Evolutionary conservation across 2,113 vertebrate species (phyloP), one percentile per base, ranked within the genome.

Genomic region (Gymnobelideus leadbeateri): DNA sequence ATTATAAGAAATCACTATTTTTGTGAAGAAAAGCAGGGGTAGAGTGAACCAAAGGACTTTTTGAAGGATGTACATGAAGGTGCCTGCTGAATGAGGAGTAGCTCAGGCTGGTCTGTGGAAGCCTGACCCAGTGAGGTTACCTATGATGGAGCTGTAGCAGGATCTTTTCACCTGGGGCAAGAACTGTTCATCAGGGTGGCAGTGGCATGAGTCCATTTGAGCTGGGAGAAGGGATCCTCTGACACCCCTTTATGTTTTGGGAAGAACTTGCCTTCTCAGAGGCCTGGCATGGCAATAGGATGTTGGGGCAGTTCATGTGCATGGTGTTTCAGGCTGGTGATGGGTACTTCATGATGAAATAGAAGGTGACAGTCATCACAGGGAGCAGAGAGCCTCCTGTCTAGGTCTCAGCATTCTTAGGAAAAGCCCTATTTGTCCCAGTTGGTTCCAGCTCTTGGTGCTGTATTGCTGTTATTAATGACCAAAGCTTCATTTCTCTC

Each of bases 1-100:
- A 91, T 92, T 92, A 89, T 54, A 54, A 54, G 90, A 90, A 51
- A 91, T 10, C 54, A 14, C 43, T 84, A 52, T 97, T 92, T 97
- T 54, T 25, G 8, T 25, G 28, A n/a, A 89, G n/a, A 24, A 92
- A n/a, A 94, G 91, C 52, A 95, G 95, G 96, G 93, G 11, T 8
- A 46, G 31, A 28, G 94, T 91, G 94, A 91, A 26, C 26, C 52
- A n/a, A 43, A 91, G 89, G 89, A 1, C 1, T 51, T 54, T 97
- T 95, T 61, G 55, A 0, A 9, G 57, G 90, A 94, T 94, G 53
- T 46, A 49, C 6, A 24, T 12, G 93, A 91, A 52, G 31, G 28
- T 51, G 2, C 14, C n/a, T n/a, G 37, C 16, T 77, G 31, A 77
- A 49, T 21, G 43, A 54, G 16, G 0, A 8, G 37, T 43, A 52